phyloP scores from a whole-genome alignment of 2,888 invertebrate genomes.

The Malthinus flaveolus region DNA sequence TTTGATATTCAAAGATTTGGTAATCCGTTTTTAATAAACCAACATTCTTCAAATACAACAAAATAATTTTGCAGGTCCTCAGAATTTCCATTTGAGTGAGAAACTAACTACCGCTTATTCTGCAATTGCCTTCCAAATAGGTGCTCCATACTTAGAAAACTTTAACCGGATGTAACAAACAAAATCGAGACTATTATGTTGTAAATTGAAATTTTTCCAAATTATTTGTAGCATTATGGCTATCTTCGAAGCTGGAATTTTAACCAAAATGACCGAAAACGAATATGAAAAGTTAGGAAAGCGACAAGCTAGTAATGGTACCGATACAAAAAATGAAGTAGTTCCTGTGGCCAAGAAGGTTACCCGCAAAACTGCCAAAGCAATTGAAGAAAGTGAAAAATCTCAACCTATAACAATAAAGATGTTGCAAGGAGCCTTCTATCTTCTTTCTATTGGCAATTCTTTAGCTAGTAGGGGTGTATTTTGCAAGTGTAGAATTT shows the following conservation, averaged over 20 bases:
- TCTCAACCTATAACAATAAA: slow-evolving; percentile 69
- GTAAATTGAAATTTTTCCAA: neutral
- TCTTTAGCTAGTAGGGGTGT: slow-evolving; percentile 59
- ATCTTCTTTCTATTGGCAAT: slow-evolving; percentile 68
- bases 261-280: slow-evolving; percentile 75
- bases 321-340: slow-evolving; percentile 44
- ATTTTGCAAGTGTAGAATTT: neutral
- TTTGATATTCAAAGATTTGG: slow-evolving; percentile 78
- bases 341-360: slow-evolving; percentile 35
- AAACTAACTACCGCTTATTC: slow-evolving; percentile 78
- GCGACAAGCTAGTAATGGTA: slow-evolving; percentile 54
- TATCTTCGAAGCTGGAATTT: slow-evolving; percentile 75
- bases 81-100: slow-evolving; percentile 74
- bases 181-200: too few relatives aligned
- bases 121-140: slow-evolving; percentile 75
- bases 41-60: neutral
- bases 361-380: slow-evolving; percentile 40
- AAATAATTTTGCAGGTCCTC: slow-evolving; percentile 55
- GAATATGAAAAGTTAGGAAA: slow-evolving; percentile 73
- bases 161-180: slow-evolving; percentile 74
- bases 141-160: slow-evolving; percentile 74
- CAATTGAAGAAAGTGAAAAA: slow-evolving; percentile 47
- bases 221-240: slow-evolving; percentile 63
- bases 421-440: slow-evolving; percentile 76
- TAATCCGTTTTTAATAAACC: too few relatives aligned